Conservation (phyloP, 1,140 invertebrate genomes). For the Microplitis mediator region DNA sequence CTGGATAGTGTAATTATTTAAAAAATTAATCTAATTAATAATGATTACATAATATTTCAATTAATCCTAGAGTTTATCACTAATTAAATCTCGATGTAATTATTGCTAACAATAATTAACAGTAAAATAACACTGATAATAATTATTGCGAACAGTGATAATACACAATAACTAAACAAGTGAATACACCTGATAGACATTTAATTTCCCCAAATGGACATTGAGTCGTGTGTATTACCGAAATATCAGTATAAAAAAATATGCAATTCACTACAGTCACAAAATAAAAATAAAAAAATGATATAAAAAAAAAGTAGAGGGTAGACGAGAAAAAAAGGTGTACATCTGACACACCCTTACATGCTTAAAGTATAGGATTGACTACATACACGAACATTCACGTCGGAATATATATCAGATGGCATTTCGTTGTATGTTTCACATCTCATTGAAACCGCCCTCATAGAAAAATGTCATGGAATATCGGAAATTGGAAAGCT, state of each 20-base stretch:
- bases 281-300: neutral
- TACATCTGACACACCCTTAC: slow-evolving; percentile 5
- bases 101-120: no score
- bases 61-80: no score
- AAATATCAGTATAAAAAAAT: slow-evolving; percentile 2
- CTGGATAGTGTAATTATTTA: no score
- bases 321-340: slow-evolving; percentile 4
- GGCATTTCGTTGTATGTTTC: slow-evolving; percentile 59
- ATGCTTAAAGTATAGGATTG: slow-evolving; percentile 2
- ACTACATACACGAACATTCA: slow-evolving; percentile 41
- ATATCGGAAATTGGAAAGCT: slow-evolving; percentile 62
- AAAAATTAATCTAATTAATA: no score
- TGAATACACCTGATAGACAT: neutral
- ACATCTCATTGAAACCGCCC: slow-evolving; percentile 58
- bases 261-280: neutral
- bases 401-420: slow-evolving; percentile 55
- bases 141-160: no score
- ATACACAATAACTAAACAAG: neutral
- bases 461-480: slow-evolving; percentile 61
- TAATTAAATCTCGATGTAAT: no score
- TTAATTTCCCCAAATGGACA: slow-evolving; percentile 6
- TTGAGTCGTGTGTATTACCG: neutral
- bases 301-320: neutral
- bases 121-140: no score
- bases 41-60: no score